Evolutionary conservation across 2,113 vertebrate species (phyloP), one percentile per base, ranked within the genome.

Genomic region (Perca flavescens): DNA sequence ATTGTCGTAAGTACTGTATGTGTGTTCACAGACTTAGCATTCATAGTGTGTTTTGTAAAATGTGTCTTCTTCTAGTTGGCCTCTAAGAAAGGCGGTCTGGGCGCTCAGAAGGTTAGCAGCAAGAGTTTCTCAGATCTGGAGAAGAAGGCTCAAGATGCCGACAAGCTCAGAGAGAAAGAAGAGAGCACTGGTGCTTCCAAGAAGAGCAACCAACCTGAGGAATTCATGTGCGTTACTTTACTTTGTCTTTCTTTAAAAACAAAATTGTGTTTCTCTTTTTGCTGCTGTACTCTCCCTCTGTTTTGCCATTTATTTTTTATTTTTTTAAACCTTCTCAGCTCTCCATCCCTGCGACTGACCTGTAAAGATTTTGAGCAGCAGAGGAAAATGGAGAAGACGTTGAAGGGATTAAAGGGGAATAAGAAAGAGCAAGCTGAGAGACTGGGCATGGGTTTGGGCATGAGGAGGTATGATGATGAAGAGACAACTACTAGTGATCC

Each of bases 91-190:
- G 96, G 95, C 6, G 96, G 97, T 14, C 92, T 99, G 79, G 98
- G 98, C 0, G 98, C 98, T 61, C 98, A 99, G 83, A 99, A 98
- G 90, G 95, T 99, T 43, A 97, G 96, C 81, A 95, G 94, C 34
- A 92, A 95, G 34, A 96, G 93, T 84, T 99, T 99, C 89, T 97
- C 89, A 0, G 96, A 97, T 58, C 94, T 97, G 46, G 97, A 99
- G 90, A 98, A 96, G 74, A 96, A 96, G 77, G 98, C 98, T 12
- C 97, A 97, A 84, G 97, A 97, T 6, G 97, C 95, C 2, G 97
- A 99, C 88, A 97, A 95, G 83, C 93, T 93, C 82, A 94, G 95
- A 67, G 96, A 97, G 46, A 94, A 95, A 73, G 89, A 89, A 0
- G 86, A 88, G 11, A 4, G 57, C 56, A 11, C 60, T 4, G 28